Evolutionary conservation across 1,140 invertebrate genomes (phyloP).

Genomic region (Cyrtorhinus lividipennis): DNA sequence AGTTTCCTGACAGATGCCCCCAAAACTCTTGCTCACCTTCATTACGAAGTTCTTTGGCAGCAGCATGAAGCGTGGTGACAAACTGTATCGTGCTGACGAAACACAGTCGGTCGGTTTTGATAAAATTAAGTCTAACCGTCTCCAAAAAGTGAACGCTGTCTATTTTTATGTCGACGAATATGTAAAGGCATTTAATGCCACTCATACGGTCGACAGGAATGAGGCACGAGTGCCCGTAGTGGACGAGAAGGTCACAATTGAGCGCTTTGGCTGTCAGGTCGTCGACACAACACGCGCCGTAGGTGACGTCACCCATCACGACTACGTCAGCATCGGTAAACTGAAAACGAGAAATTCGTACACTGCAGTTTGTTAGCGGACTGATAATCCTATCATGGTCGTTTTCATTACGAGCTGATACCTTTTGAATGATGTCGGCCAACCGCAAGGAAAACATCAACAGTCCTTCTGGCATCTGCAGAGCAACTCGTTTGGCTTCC

Average conservation of each 20-base stretch:
- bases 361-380: no score
- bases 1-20: no score
- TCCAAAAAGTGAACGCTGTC: constrained; percentile 85
- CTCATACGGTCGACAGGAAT: constrained; percentile 86
- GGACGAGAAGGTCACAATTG: constrained; percentile 82
- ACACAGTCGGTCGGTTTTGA: constrained; percentile 46
- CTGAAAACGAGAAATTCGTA: no score
- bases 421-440: constrained; percentile 79
- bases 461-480: constrained; percentile 94
- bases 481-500: constrained; percentile 71
- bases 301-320: constrained; percentile 97
- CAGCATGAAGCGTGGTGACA: constrained; percentile 75
- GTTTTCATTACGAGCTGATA: no score
- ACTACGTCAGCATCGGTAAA: constrained; percentile 88
- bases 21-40: constrained; percentile 34
- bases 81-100: constrained; percentile 94
- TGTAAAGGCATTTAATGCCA: constrained; percentile 84
- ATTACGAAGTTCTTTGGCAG: constrained; percentile 50
- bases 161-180: constrained; percentile 92
- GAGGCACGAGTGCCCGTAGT: constrained; percentile 97
- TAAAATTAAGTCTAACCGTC: constrained; percentile 73
- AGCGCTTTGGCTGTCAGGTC: constrained; percentile 86
- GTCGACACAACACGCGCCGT: constrained; percentile 99
- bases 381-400: no score
- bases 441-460: constrained; percentile 86